Conservation (phyloP, 2,888 invertebrate species). For the Alloplasta piceator region DNA sequence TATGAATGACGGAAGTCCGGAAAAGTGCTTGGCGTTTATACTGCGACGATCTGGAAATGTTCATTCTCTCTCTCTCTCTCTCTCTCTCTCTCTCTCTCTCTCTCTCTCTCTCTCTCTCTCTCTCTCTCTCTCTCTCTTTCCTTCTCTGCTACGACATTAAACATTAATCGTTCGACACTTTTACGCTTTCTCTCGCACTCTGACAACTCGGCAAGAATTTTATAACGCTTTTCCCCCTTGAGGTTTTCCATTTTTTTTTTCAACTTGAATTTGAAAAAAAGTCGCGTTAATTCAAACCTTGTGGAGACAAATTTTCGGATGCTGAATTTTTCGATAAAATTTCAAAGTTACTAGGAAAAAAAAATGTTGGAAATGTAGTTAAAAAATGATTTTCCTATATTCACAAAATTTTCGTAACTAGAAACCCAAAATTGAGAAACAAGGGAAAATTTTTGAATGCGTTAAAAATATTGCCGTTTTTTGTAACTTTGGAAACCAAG, state of each 20-base stretch:
- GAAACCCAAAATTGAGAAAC: no score
- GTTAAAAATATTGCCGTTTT: no score
- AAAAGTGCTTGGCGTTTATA: constrained; percentile 32
- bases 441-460: no score
- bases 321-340: background rate
- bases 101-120: background rate
- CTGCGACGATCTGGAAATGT: constrained; percentile 28
- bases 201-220: constrained; percentile 11
- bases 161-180: constrained; percentile 50
- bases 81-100: constrained; percentile 15
- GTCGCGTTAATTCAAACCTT: constrained; percentile 18
- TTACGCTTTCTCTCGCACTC: constrained; percentile 29
- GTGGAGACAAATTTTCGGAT: background rate
- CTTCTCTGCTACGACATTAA: constrained; percentile 31
- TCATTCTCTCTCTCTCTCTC: constrained; percentile 17
- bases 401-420: no score
- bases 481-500: no score
- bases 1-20: constrained; percentile 55
- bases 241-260: constrained; percentile 25
- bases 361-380: no score
- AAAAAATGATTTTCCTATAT: no score
- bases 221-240: constrained; percentile 1
- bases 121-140: no score
- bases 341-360: no score
- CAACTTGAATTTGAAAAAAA: constrained; percentile 28